Evolutionary conservation across 2,797 vertebrate species (phyloP), one percentile per base, ranked within the genome.

Genomic region (Euthynnus affinis): DNA sequence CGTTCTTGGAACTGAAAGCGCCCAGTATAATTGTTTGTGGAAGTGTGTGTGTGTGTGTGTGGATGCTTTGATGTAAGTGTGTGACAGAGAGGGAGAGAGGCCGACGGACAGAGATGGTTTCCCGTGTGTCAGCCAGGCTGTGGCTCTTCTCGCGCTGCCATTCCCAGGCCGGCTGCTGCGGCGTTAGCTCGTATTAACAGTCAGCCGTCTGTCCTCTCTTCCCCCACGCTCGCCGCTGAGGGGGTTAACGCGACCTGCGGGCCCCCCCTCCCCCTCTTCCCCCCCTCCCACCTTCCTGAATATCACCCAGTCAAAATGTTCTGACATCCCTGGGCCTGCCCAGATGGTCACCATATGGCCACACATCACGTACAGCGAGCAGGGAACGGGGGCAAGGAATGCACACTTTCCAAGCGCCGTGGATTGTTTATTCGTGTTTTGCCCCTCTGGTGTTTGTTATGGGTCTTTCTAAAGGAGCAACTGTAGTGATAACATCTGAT

Each of bases 281-380:
- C 76, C 69, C 34, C 3, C 4, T 5, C 27, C 27, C 27, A 29
- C 27, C 27, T 5, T 1, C 27, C 27, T 27, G 75, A 88, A 83
- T 74, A 74, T 71, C 64, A 74, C 88, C 84, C 84, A 57, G 86
- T 81, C 88, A 69, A 82, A 80, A 80, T 77, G 82, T 83, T 79
- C 90, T 84, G 86, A 86, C 85, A 22, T 81, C 82, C 77, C 87
- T 64, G 85, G 76, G 78, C 57, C 71, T 4, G 57, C 57, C 81
- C 94, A 95, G 94, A 95, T 95, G 95, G 94, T 61, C 76, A 25
- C 92, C 93, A 94, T 94, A 93, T 94, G 95, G 88, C 90, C 60
- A 10, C 15, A 27, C 85, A 57, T 80, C 81, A 75, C 56, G 63
- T 44, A 77, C 69, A 66, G 82, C 46, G 63, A 86, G 87, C 71